Evolutionary conservation across 1,140 invertebrate genomes (phyloP), one percentile per base, ranked within the genome.

Genomic region (Hylyphantes graminicola): DNA sequence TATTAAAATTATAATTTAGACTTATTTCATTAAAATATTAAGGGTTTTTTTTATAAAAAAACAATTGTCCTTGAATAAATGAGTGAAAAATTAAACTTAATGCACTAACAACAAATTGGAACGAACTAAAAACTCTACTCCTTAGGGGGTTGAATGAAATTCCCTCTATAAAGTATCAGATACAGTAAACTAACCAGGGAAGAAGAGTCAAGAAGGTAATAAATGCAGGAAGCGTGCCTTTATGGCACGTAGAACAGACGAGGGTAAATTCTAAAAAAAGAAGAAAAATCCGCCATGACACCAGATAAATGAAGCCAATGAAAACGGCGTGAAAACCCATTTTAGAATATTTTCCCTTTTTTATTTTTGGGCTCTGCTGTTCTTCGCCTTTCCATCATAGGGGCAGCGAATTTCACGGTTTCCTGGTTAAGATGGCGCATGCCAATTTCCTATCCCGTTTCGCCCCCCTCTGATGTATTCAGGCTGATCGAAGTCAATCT

Each of bases 261-360:
- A 21, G 53, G 53, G 51, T 67, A 78, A 78, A 67, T 78, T 65
- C 51, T 53, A 63, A 67, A 51, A 67, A 78, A 68, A 54, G 17
- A 55, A 53, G 35, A 35, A 54, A 65, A 67, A 50, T 70, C 57
- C 53, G 77, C 21, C 65, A 80, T 68, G 77, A 70, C 65, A 70
- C 77, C 54, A 67, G 77, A 80, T 80, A 80, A 80, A 80, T 80
- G 77, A 80, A 80, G 77, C 77, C 77, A 80, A 80, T 80, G 65
- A 80, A 80, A 80, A 80, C 70, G 53, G 77, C 10, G 35, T 55
- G 65, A 53, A 68, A 70, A 67, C 21, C 68, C 54, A n/a, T 35
- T 80, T 80, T 59, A 17, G 50, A 53, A 54, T 17, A 53, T 17
- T 80, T 51, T 13, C 61, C 35, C 13, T 70, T 79, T 79, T 50